A percentile compares a stretch with the other conserved stretches of the same genome.
Evolutionary conservation across 1,140 invertebrate species (phyloP).

Genomic region (Drusus annulatus): DNA sequence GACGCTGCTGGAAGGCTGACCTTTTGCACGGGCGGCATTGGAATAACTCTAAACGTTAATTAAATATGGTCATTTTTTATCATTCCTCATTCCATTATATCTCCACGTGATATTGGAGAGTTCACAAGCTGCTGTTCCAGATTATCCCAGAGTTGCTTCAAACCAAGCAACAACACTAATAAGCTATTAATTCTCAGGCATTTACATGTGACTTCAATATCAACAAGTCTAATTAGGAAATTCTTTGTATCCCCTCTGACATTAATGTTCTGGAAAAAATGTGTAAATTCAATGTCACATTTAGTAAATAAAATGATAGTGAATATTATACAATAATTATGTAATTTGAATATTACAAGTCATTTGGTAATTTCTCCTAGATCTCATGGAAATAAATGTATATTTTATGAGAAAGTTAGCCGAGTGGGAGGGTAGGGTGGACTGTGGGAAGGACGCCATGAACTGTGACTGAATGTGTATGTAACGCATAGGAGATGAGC

Average conservation of each 20-base stretch:
- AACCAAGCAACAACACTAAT: not conserved
- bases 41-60: not conserved
- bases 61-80: constrained; percentile 34
- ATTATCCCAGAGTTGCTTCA: not conserved
- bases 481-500: not conserved
- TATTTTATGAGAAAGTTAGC: constrained; percentile 40
- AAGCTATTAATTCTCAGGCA: constrained; percentile 6
- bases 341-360: constrained; percentile 9
- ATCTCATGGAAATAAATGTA: constrained; percentile 42
- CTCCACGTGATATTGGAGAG: constrained; percentile 18
- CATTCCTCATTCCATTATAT: constrained; percentile 38
- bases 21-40: not conserved
- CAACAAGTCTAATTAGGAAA: not conserved
- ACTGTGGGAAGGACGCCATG: constrained; percentile 11
- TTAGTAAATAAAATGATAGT: constrained; percentile 24
- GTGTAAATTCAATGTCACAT: constrained; percentile 9
- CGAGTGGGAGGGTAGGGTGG: not conserved
- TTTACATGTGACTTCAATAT: not conserved
- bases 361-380: constrained; percentile 35
- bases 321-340: constrained; percentile 8
- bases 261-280: constrained; percentile 4
- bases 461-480: constrained; percentile 7
- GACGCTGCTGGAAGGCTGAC: no score
- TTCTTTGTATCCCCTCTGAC: constrained; percentile 9
- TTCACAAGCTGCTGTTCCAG: not conserved